Evolutionary conservation across 2,888 invertebrate genomes (phyloP), one percentile per base, ranked within the genome.

Genomic region (Heterodera filipjevi): DNA sequence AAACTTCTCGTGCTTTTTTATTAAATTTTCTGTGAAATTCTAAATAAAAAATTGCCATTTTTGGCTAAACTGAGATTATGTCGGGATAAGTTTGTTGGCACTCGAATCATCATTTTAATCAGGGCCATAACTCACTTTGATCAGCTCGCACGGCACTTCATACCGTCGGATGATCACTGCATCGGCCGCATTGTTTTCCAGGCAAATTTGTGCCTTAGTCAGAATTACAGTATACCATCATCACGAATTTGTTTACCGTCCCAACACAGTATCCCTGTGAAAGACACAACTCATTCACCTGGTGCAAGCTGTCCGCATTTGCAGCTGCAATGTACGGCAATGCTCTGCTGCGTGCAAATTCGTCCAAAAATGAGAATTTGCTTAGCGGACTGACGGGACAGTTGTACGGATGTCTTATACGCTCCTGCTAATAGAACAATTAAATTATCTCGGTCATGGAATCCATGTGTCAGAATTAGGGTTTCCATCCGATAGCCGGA

Each of bases 261-360:
- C 6, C 6, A 22, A 68, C 6, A 68, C 19, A 53, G 3, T 68
- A 3, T 3, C 22, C n/a, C 22, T 33, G n/a, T n/a, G n/a, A n/a
- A n/a, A n/a, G n/a, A n/a, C n/a, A n/a, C n/a, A n/a, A n/a, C n/a
- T n/a, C n/a, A n/a, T n/a, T 14, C 49, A 77, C 77, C 32, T 77
- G 77, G 10, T 77, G 77, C 46, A 66, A 33, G 27, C 22, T 77
- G 33, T 77, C 77, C 1, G 80, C 76, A 39, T 71, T 81, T 32
- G 80, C 71, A 12, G 80, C 80, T 6, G 80, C 80, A 44, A 80
- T 80, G 71, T 77, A 80, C 22, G 80, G 80, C 22, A 80, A 68
- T n/a, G 80, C 80, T 30, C 80, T 44, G n/a, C 76, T 80, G 39
- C 80, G 68, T 14, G 80, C 80, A 35, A 80, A 80, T 19, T 76